Evolutionary conservation across 2,888 invertebrate species (phyloP).

Genomic region (Drosophila recens): DNA sequence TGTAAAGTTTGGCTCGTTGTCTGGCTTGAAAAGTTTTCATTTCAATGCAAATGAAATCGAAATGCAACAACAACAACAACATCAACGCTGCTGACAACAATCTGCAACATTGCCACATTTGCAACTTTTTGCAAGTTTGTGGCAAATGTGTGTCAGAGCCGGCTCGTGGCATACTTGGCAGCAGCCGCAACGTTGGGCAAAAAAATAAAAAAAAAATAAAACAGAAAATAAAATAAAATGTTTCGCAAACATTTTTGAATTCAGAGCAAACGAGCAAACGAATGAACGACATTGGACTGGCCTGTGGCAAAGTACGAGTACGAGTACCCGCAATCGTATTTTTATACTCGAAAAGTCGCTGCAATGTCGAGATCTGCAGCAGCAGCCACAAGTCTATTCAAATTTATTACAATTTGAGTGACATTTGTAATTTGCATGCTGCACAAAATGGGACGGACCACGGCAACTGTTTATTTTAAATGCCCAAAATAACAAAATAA

Average conservation of each 20-base stretch:
- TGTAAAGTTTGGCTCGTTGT: constrained; percentile 32
- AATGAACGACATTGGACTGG: constrained; percentile 43
- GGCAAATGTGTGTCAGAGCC: constrained; percentile 54
- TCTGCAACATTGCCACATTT: constrained; percentile 35
- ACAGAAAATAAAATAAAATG: constrained; percentile 33
- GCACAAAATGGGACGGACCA: constrained; percentile 40
- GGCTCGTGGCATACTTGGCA: constrained; percentile 75
- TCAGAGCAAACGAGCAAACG: constrained; percentile 5
- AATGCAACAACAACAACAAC: constrained; percentile 35
- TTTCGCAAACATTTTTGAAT: constrained; percentile 70
- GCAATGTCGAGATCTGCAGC: constrained; percentile 31
- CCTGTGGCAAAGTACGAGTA: constrained; percentile 30
- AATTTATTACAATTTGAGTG: constrained; percentile 53
- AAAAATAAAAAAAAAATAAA: constrained; percentile 26
- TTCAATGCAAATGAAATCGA: constrained; percentile 71
- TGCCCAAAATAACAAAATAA: constrained; percentile 18
- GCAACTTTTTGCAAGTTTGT: constrained; percentile 45
- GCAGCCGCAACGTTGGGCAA: constrained; percentile 43
- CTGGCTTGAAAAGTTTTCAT: constrained; percentile 22
- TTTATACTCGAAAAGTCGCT: constrained; percentile 20
- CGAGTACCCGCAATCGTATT: not conserved
- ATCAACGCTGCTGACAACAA: constrained; percentile 17
- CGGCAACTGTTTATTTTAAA: constrained; percentile 24
- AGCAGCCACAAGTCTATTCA: constrained; percentile 31
- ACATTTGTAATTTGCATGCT: constrained; percentile 56